Evolutionary conservation across 2,797 vertebrate species (phyloP).

Genomic region (Crocodylus rhombifer): DNA sequence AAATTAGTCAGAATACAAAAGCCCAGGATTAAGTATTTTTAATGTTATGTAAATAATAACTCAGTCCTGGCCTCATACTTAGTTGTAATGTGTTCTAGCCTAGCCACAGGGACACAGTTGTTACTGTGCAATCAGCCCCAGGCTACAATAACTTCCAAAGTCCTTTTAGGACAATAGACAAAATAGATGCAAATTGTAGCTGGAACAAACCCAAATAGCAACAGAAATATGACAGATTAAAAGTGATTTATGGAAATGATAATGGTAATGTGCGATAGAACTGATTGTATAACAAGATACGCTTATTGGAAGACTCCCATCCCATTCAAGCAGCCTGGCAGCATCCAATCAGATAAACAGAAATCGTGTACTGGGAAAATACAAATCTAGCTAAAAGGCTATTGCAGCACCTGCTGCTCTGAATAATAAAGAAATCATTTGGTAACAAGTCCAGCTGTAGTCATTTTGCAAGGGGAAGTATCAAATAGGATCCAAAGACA

Average conservation of each 20-base stretch:
- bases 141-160: slow-evolving; percentile 28
- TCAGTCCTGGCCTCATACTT: not conserved
- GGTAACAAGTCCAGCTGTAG: slow-evolving; percentile 49
- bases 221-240: slow-evolving; percentile 52
- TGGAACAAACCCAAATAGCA: slow-evolving; percentile 58
- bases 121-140: slow-evolving; percentile 30
- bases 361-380: slow-evolving; percentile 44
- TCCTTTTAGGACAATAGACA: slow-evolving; percentile 36
- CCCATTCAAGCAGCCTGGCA: slow-evolving; percentile 28
- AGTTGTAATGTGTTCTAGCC: not conserved
- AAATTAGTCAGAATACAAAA: not conserved
- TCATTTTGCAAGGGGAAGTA: slow-evolving; percentile 66
- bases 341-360: slow-evolving; percentile 63
- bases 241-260: slow-evolving; percentile 63
- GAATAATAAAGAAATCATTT: slow-evolving; percentile 73
- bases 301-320: slow-evolving; percentile 47
- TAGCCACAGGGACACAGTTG: slow-evolving; percentile 21
- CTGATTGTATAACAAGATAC: slow-evolving; percentile 43
- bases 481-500: slow-evolving; percentile 68
- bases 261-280: slow-evolving; percentile 43
- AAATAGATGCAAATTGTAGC: slow-evolving; percentile 55
- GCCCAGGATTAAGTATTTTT: not conserved
- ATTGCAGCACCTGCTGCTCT: slow-evolving; percentile 73
- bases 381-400: slow-evolving; percentile 54
- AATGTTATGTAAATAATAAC: not conserved